A percentile compares a stretch with the other conserved stretches of the same genome.
phyloP scores from a whole-genome alignment of 2,797 vertebrate species.

The Carcharodon carcharias region DNA sequence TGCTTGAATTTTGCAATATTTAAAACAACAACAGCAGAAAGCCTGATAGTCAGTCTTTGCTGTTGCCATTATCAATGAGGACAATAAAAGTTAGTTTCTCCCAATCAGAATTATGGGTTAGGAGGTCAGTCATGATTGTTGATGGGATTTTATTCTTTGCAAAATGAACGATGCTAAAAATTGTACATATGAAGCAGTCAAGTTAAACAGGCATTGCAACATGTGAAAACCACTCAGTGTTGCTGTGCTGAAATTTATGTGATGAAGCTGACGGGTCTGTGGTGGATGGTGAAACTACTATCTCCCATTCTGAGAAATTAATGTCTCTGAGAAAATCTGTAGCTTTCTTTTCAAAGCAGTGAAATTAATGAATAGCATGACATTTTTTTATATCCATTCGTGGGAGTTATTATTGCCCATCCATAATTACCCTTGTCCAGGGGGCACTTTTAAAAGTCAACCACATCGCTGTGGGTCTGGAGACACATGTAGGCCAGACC shows the following conservation, averaged over 20 bases:
- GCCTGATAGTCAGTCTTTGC: background rate
- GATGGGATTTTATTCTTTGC: background rate
- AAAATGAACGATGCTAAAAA: background rate
- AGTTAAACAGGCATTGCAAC: background rate
- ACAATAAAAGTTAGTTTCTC: background rate
- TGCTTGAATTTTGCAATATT: background rate
- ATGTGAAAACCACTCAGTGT: background rate
- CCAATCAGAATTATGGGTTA: background rate
- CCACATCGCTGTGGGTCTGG: too few species aligned
- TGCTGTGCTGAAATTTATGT: background rate
- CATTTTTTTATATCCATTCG: too few species aligned
- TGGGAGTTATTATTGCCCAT: too few species aligned
- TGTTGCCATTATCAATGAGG: background rate
- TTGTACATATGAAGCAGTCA: background rate
- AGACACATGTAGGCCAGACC: too few species aligned
- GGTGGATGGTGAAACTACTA: background rate
- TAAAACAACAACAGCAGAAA: background rate
- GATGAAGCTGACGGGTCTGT: background rate
- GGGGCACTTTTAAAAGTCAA: too few species aligned
- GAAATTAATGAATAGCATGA: background rate
- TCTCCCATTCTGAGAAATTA: background rate
- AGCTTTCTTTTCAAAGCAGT: background rate
- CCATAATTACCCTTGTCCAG: too few species aligned
- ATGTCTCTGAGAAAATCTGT: background rate
- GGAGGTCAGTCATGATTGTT: background rate